Evolutionary conservation across 2,797 vertebrate genomes (phyloP), one percentile per base, ranked within the genome.

Genomic region (Acanthurus tractus): DNA sequence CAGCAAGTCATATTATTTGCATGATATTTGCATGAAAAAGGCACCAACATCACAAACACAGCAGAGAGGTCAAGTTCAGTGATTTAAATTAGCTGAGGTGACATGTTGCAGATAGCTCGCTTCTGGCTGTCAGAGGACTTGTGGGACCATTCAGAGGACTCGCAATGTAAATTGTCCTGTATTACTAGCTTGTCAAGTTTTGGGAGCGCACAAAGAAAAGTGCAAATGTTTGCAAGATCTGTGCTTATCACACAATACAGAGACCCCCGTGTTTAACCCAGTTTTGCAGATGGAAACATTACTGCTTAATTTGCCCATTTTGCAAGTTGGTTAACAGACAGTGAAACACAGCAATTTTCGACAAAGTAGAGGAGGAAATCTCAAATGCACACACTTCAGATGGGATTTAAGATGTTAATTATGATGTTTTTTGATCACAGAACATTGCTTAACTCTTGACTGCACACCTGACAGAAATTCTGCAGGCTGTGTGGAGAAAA

Each of bases 181-280:
- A 83, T 79, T 78, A 80, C 81, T 62, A 81, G 86, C 84, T 79
- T 70, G 84, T 83, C 79, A 93, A 84, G 88, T 92, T 92, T 90
- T 70, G 38, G 54, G 50, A 48, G 79, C 76, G 79, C 84, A 88
- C 86, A 91, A 88, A 87, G 88, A 86, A 91, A 93, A 92, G 81
- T 93, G 92, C 88, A 81, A 92, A 90, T 90, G 91, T 83, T 83
- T 89, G 92, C 93, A 92, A 88, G 83, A 92, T 88, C 79, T 79
- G 79, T 7, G 74, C 87, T 91, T 90, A 90, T 91, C 88, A 54
- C 81, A 86, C 87, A 85, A 83, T 68, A 74, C 88, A 89, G 81
- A 85, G 80, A 92, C 88, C 86, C 87, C 87, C 86, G 81, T 83
- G 75, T 91, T 93, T 94, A 94, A 92, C 93, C 90, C 86, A 94